phyloP scores from a whole-genome alignment of 2,797 vertebrate genomes.

The Myripristis murdjan region DNA sequence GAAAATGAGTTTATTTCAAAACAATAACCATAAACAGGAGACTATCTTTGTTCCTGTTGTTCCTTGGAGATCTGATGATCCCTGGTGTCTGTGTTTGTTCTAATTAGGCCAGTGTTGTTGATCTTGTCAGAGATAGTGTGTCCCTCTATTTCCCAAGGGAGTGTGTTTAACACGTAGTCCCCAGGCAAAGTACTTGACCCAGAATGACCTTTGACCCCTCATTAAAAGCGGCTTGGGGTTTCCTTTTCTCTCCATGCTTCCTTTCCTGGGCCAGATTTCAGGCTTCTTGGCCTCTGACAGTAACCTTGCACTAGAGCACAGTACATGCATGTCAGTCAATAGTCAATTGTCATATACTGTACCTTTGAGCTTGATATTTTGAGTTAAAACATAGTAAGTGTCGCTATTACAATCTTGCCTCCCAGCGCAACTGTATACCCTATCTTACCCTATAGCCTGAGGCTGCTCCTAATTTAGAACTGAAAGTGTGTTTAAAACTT shows the following conservation, averaged over 20 bases:
- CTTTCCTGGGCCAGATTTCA: conserved; percentile 52
- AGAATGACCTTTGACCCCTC: conserved; percentile 77
- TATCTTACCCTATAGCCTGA: too few species aligned
- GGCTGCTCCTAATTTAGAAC: too few species aligned
- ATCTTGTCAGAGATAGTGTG: conserved; percentile 71
- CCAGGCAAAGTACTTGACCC: conserved; percentile 77
- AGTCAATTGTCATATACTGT: neutral
- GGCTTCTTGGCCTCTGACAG: conserved; percentile 45
- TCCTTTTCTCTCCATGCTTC: conserved; percentile 44
- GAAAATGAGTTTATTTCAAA: conserved; percentile 68
- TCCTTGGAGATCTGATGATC: conserved; percentile 47
- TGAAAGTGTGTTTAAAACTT: too few species aligned
- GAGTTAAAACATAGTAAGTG: neutral
- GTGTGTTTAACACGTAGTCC: conserved; percentile 79
- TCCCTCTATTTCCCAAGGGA: conserved; percentile 65
- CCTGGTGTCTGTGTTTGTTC: conserved; percentile 67
- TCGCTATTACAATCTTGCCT: too few species aligned
- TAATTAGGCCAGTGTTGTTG: conserved; percentile 78
- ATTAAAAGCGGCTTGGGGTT: conserved; percentile 71
- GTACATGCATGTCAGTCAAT: conserved; percentile 4
- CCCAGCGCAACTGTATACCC: too few species aligned
- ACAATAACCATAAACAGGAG: conserved; percentile 60
- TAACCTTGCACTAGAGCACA: conserved; percentile 46
- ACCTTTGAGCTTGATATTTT: neutral
- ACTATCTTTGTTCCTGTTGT: conserved; percentile 64